phyloP scores from a whole-genome alignment of 2,888 invertebrate species.

The Melipona beecheii region DNA sequence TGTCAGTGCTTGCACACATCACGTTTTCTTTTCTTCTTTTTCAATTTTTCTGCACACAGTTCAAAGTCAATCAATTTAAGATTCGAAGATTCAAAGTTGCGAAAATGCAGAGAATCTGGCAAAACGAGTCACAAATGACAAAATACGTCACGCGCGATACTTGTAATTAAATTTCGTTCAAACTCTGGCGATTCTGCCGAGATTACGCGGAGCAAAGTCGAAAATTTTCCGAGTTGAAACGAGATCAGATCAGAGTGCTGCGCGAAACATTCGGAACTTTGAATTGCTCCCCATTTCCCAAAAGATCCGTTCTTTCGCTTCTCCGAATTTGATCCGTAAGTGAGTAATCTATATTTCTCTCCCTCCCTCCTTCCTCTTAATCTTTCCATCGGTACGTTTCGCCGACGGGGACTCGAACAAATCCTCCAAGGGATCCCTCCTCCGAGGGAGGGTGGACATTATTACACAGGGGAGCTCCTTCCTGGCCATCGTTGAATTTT shows the following conservation, averaged over 20 bases:
- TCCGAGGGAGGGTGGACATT: background rate
- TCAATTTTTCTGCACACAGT: too few relatives aligned
- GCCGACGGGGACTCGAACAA: conserved; percentile 14
- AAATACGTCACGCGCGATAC: too few relatives aligned
- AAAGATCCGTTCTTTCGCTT: background rate
- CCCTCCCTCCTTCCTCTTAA: background rate
- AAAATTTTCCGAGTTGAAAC: background rate
- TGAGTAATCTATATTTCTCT: background rate
- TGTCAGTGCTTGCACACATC: too few relatives aligned
- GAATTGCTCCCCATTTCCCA: background rate
- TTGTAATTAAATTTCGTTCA: background rate
- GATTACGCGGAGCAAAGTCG: background rate
- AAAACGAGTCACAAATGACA: too few relatives aligned
- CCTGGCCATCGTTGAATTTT: conserved; percentile 36
- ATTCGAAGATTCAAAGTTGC: too few relatives aligned
- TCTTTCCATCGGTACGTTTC: background rate
- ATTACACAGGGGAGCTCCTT: conserved; percentile 35
- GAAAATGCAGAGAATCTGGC: too few relatives aligned
- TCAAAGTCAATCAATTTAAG: too few relatives aligned
- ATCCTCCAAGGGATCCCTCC: background rate
- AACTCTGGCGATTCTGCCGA: conserved; percentile 14
- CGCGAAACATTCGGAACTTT: background rate
- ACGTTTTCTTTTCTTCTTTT: too few relatives aligned
- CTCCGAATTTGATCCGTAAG: background rate
- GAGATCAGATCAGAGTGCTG: too few relatives aligned